Base-by-base conservation (phyloP, 2,888 invertebrate species). In the Parnassius smintheus region DNA sequence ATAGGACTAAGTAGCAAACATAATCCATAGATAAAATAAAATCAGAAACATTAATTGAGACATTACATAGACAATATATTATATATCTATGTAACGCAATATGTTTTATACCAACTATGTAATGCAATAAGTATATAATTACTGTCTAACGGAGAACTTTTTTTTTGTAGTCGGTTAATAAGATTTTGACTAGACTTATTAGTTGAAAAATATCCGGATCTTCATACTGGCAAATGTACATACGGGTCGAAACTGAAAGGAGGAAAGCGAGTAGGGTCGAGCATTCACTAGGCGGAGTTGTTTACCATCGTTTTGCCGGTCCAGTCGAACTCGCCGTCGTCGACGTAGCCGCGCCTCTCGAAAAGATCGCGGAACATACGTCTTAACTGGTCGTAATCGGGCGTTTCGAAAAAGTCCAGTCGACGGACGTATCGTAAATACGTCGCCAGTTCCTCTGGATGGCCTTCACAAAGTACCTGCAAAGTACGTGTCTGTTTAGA, bases 331-430 rank as follows among this genome's bases (percentile, higher is more conserved):
- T 97, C 97, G 74, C 96, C 96, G 90, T 98, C 98, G 88, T 97
- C 96, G 75, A 95, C 94, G 88, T 96, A 97, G 72, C 97, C 96
- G 87, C 96, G 95, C 75, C 96, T 94, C 77, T 97, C 96, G 92
- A 96, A 97, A 80, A 98, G 94, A 88, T 97, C 97, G 87, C 96
- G 96, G 93, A 99, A 99, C 91, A 98, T 95, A 88, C 97, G 97
- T 81, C 98, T 94, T 89, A 99, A 94, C 93, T 99, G 99, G 92
- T 99, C 98, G 93, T 99, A 99, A 93, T 99, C 99, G 65, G 99
- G 99, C 74, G 98, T 98, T 94, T 99, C 99, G 93, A 99, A 99
- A 94, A 99, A 99, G 93, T 99, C 99, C 88, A 99, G 93, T 85
- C 98, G 95, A 76, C 96, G 94, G 67, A 99, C 99, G 93, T 99